Conservation (phyloP, 2,797 vertebrate species). For the Danio jaintianensis region DNA sequence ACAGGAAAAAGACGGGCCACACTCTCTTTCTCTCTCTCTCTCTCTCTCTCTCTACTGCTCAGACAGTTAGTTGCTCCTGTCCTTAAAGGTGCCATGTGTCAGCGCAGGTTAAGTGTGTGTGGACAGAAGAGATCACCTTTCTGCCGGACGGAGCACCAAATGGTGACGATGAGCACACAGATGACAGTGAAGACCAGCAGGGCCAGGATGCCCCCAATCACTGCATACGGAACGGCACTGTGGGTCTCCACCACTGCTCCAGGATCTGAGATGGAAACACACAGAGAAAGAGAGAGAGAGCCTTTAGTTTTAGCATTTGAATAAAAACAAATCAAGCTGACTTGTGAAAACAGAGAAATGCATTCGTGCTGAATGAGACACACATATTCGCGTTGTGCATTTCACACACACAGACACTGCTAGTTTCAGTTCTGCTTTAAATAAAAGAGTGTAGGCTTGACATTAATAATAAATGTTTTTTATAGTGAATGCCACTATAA, state of each 20-base stretch:
- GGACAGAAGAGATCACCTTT: slow-evolving; percentile 80
- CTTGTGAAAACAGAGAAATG: slow-evolving; percentile 17
- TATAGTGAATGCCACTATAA: too few relatives aligned
- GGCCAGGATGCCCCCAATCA: slow-evolving; percentile 89
- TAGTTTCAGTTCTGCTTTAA: too few relatives aligned
- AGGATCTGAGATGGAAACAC: slow-evolving; percentile 77
- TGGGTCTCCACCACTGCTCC: slow-evolving; percentile 90
- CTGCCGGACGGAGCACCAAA: slow-evolving; percentile 93
- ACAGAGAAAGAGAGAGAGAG: slow-evolving; percentile 8
- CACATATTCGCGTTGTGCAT: too few relatives aligned
- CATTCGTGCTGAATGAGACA: too few relatives aligned
- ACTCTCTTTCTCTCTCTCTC: neutral
- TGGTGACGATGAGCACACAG: slow-evolving; percentile 90
- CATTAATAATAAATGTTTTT: too few relatives aligned
- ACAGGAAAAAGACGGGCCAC: too few relatives aligned
- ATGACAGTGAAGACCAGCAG: slow-evolving; percentile 91
- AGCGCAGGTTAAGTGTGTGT: slow-evolving; percentile 9
- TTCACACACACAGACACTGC: too few relatives aligned
- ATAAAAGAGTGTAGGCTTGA: too few relatives aligned
- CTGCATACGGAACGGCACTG: slow-evolving; percentile 88
- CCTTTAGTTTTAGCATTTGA: slow-evolving; percentile 49
- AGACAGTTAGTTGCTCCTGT: neutral
- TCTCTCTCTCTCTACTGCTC: neutral
- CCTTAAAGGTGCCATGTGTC: neutral
- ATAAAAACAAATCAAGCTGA: slow-evolving; percentile 50